Base-by-base conservation (phyloP, 1,140 invertebrate genomes). In the Pogonus chalceus region DNA sequence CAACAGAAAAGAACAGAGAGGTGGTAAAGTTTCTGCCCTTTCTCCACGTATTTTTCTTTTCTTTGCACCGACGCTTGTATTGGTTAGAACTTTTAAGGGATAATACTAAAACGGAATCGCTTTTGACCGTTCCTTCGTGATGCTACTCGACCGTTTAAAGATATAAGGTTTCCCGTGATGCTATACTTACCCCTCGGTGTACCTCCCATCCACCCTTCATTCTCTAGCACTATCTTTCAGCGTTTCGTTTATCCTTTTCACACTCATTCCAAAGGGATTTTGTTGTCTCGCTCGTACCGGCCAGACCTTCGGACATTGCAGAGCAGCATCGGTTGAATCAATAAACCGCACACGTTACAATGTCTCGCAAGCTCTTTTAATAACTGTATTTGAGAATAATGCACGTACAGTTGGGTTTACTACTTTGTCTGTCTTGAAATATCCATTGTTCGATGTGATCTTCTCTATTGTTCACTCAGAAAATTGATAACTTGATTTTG, bases 41-140 rank as follows among this genome's bases (percentile, higher is more conserved):
- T 43, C 18, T 18, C 18, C 18, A 3, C 37, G 37, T 43, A 16
- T 43, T 43, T 43, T 43, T 43, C 37, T 60, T 62, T 62, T 60
- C 54, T 53, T 47, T 57, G 49, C 18, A 18, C 55, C 60, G 56
- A n/a, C 60, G 56, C 46, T 56, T 47, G 51, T 49, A 58, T 53
- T 59, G 52, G 56, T 52, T 39, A 43, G 54, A 60, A 58, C 57
- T 60, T 60, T 60, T 55, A 58, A 55, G 59, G 54, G 56, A 56
- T 60, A 53, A 60, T 58, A 58, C 51, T 56, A 58, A 58, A 58
- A 58, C 57, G 57, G 57, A 58, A 56, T 58, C 57, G 57, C 54
- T 56, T 58, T 58, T 58, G 57, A 56, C 57, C 57, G 53, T 58
- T 58, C 57, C 56, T 52, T 58, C 54, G 54, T 56, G 26, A 58